Base-by-base conservation (phyloP, 2,888 invertebrate species). In the Drosophila leonis region DNA sequence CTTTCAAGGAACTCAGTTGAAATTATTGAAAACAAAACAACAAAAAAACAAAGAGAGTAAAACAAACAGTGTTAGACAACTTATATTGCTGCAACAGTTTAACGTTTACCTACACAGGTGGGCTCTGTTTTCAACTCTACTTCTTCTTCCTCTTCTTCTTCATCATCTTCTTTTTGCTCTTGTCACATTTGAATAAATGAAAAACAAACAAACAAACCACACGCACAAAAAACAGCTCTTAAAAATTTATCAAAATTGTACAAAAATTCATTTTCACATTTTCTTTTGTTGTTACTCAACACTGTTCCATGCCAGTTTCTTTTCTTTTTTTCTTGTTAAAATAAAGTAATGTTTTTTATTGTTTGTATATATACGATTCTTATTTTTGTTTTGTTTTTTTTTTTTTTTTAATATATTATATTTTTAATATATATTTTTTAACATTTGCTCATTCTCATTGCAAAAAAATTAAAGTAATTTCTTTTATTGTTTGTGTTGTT, bases 191-290 rank as follows among this genome's bases (percentile, higher is more conserved):
- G 8, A 31, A 74, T 12, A 49, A 49, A 49, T 49, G 48, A 70
- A 52, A 60, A 57, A 42, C 71, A 79, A 76, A 41, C 57, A 70
- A 72, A 65, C 67, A 68, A 70, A 80, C 75, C 74, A 78, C 75
- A 80, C 77, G 57, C 71, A 82, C 70, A 75, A 78, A 84, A 78
- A 75, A 83, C 72, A 75, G 77, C 75, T 88, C 83, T 81, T 80
- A 87, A 88, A 89, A 85, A 85, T 87, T 72, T 89, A 89, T 90
- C 77, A 88, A 89, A 90, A 90, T 74, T 80, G 77, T 87, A 86
- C 79, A 88, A 87, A 81, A 81, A 81, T 67, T 60, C 63, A 65
- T 52, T 68, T 54, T 51, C 62, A 55, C 66, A 37, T 60, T 49
- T 24, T 51, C 27, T 54, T 24, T 51, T 42, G 65, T 49, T 65